Evolutionary conservation across 2,113 vertebrate genomes (phyloP), one percentile per base, ranked within the genome.

Genomic region (Ancistrus triradiatus): DNA sequence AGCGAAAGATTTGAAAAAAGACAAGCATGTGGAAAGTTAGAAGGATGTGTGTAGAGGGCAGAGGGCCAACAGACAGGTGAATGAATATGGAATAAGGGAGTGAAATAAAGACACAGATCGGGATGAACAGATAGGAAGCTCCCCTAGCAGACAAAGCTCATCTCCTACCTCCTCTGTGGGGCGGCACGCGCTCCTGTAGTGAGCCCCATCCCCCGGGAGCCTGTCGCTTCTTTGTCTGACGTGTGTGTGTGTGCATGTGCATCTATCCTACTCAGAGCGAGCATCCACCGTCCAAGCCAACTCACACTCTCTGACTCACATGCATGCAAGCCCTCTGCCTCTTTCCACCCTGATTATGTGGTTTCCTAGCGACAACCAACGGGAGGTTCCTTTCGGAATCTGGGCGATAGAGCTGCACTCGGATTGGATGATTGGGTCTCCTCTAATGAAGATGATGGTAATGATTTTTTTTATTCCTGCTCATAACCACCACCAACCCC

Each of bases 291-390:
- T 69, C 66, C 56, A 66, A 61, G 61, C 63, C 66, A 59, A 31
- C 66, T 66, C 35, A 7, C 46, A 44, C 57, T 62, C 61, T 63
- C 40, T 81, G 80, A 79, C 72, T 69, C 70, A 63, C 49, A 56
- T 63, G 77, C 81, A 76, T 74, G 74, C 84, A 78, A 83, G 78
- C 77, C 78, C 22, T 75, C 57, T 55, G 60, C 78, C 74, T 81
- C 74, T 80, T 82, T 84, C 38, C 55, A 59, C 85, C 84, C 81
- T 85, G 78, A 86, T 85, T 86, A 87, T 85, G 78, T 84, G 82
- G 86, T 89, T 81, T 82, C 84, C 82, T 88, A 88, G 87, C 85
- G 76, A 89, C 85, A 86, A 81, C 86, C 87, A 89, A 87, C 76
- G 59, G 75, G 81, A 75, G 60, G 80, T 57, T 59, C 43, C 49